phyloP scores from a whole-genome alignment of 2,888 invertebrate species.

The Rhogogaster chlorosoma region DNA sequence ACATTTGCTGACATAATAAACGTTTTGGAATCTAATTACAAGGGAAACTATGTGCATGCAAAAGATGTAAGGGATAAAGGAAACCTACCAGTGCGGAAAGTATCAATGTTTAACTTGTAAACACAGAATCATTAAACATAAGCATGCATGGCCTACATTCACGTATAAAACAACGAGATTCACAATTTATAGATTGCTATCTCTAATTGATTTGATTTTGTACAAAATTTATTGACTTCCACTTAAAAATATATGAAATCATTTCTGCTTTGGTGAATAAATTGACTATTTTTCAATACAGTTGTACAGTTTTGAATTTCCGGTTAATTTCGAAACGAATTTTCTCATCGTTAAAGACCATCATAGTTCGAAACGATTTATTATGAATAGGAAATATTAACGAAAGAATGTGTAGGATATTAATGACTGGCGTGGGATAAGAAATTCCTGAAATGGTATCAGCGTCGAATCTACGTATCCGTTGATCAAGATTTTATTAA shows the following conservation, averaged over 20 bases:
- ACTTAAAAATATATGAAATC: not conserved
- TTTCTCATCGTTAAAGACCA: not conserved
- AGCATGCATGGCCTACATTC: not conserved
- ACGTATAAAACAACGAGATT: not conserved
- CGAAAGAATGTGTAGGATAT: slow-evolving; percentile 50
- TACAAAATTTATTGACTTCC: not conserved
- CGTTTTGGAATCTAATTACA: not conserved
- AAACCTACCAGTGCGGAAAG: not conserved
- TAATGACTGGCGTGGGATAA: slow-evolving; percentile 44
- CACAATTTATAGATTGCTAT: not conserved
- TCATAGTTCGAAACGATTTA: not conserved
- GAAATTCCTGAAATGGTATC: slow-evolving; percentile 61
- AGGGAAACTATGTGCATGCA: not conserved
- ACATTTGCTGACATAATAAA: not conserved
- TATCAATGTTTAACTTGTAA: not conserved
- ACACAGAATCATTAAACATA: not conserved
- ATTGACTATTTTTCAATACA: not conserved
- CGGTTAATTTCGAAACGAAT: not conserved
- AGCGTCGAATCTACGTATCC: slow-evolving; percentile 53
- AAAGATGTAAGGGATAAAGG: not conserved
- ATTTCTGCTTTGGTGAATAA: not conserved
- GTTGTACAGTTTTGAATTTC: not conserved
- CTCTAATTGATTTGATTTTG: not conserved
- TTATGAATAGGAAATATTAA: slow-evolving; percentile 10
- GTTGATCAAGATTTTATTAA: slow-evolving; percentile 64